phyloP scores from a whole-genome alignment of 2,797 vertebrate species.

The Chloroceryle amazona region DNA sequence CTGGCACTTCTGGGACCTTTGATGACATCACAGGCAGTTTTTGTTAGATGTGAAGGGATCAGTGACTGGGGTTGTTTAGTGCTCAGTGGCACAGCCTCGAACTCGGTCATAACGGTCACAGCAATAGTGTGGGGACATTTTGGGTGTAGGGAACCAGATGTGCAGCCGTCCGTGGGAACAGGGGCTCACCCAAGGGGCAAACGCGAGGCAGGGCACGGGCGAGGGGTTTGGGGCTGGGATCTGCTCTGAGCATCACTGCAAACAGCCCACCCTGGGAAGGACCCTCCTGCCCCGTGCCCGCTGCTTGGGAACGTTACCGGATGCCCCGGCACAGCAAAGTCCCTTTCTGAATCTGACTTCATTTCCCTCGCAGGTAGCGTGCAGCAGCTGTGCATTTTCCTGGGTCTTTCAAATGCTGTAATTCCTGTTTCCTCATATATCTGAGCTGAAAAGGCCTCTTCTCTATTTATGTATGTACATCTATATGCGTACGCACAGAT shows the following conservation, averaged over 20 bases:
- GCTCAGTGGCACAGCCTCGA: neutral
- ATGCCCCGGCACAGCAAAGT: neutral
- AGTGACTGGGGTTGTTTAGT: accelerated
- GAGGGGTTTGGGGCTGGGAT: neutral
- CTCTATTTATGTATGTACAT: neutral
- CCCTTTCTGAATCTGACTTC: neutral
- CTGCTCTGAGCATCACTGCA: neutral
- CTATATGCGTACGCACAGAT: accelerated
- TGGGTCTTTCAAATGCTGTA: neutral
- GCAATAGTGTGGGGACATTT: neutral
- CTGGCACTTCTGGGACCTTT: accelerated
- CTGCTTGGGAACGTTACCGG: no score
- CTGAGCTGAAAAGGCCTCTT: neutral
- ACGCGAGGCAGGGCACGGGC: accelerated
- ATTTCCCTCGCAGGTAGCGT: neutral
- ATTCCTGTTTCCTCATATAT: neutral
- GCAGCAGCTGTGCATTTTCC: neutral
- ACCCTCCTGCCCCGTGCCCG: neutral
- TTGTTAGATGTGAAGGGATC: neutral
- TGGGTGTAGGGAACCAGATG: accelerated
- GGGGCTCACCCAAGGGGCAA: accelerated
- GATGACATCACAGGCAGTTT: accelerated
- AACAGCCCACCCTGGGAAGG: accelerated
- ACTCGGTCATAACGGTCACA: accelerated
- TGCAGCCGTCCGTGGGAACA: neutral